phyloP scores from a whole-genome alignment of 2,888 invertebrate species.

The Ophion costatus region DNA sequence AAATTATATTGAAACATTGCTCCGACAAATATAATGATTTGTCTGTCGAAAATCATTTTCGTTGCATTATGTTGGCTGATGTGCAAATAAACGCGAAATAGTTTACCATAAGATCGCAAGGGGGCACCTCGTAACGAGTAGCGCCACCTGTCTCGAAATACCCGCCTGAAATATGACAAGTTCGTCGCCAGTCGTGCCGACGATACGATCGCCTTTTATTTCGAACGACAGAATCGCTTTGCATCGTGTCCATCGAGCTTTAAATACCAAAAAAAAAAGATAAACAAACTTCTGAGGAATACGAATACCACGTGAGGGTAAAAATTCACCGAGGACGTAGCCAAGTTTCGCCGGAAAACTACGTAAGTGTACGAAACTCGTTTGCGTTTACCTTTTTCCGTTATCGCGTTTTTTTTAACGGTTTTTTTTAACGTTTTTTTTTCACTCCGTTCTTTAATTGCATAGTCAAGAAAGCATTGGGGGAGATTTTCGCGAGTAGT shows the following conservation, averaged over 20 bases:
- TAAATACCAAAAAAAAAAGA: neutral
- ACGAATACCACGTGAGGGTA: neutral
- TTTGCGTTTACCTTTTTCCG: neutral
- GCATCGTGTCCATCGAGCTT: neutral
- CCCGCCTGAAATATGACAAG: neutral
- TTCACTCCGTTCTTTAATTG: neutral
- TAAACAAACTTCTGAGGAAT: neutral
- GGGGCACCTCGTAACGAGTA: neutral
- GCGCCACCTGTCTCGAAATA: conserved; percentile 7
- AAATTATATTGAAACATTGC: conserved; percentile 70
- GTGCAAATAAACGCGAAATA: neutral
- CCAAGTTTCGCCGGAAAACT: neutral
- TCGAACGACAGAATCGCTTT: conserved; percentile 12
- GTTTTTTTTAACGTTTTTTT: neutral
- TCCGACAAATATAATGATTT: conserved; percentile 38
- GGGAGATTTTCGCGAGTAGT: too few species aligned
- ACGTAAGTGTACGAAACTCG: neutral
- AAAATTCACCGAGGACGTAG: neutral
- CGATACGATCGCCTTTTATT: neutral
- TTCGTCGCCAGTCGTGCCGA: neutral
- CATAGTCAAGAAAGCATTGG: neutral
- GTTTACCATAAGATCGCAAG: neutral
- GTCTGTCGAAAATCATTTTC: neutral
- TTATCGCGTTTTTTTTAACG: neutral
- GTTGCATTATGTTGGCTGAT: neutral